Conservation (phyloP, 2,888 invertebrate genomes). For the Cacoxenus indagator region DNA sequence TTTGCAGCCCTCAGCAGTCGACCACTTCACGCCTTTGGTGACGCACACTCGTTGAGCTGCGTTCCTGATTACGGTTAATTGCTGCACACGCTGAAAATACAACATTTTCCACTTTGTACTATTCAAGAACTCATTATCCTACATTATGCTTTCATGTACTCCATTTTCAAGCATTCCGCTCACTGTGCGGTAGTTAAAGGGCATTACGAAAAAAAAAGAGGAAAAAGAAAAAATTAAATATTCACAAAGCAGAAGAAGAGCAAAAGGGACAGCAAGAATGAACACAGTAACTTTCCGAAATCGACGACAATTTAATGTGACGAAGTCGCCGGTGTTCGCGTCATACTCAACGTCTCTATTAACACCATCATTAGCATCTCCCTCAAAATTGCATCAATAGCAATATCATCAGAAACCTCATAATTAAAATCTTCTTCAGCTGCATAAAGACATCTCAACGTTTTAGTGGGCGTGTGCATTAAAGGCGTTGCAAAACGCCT, state of each 20-base stretch:
- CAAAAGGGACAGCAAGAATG: background rate
- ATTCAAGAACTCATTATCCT: constrained; percentile 55
- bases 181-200: no score
- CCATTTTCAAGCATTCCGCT: no score
- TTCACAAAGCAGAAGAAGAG: no score
- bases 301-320: background rate
- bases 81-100: constrained; percentile 43
- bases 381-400: background rate
- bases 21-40: constrained; percentile 24
- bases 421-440: no score
- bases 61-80: constrained; percentile 52
- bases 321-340: background rate
- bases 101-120: constrained; percentile 56
- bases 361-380: background rate
- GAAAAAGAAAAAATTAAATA: no score
- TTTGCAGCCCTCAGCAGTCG: background rate
- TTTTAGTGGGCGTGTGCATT: background rate
- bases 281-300: background rate
- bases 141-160: constrained; percentile 46
- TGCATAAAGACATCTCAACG: no score
- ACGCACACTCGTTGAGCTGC: constrained; percentile 29
- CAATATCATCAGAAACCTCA: background rate
- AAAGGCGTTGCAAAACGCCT: background rate
- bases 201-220: no score
- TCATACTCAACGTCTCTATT: background rate